These are phyloP conservation scores for Gopherus evgoodei DNA, from an alignment of 2,113 vertebrate genomes.

Conservation along the genomic window DNA sequence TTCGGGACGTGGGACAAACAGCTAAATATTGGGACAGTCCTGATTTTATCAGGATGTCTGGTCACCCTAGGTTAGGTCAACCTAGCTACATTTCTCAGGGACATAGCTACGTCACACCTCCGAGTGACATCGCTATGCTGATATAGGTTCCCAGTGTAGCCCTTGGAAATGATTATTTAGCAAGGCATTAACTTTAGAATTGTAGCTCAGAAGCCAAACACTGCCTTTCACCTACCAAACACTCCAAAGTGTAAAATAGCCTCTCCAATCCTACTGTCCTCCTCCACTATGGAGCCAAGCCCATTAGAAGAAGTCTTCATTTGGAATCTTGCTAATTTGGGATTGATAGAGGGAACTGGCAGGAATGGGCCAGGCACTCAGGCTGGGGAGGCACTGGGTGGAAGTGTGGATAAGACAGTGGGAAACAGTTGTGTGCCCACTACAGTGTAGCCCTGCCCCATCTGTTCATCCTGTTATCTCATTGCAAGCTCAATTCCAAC, in stretches of 20 bases:
- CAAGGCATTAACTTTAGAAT: slow-evolving; percentile 8
- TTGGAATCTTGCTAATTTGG: not conserved
- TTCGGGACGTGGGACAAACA: no score
- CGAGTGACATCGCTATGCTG: no score
- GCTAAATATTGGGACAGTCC: no score
- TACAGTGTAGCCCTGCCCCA: not conserved
- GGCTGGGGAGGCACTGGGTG: not conserved
- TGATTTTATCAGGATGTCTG: no score
- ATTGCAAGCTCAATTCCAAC: not conserved
- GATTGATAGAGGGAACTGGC: not conserved
- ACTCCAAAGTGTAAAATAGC: not conserved
- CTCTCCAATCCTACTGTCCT: not conserved
- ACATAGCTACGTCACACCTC: no score
- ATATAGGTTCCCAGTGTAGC: no score
- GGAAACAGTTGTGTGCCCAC: not conserved
- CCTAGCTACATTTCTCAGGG: no score
- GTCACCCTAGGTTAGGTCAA: no score
- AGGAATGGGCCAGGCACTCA: not conserved
- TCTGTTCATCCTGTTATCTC: not conserved
- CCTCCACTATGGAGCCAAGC: not conserved
- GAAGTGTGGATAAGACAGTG: not conserved
- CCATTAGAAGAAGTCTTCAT: not conserved
- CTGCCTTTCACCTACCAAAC: not conserved
- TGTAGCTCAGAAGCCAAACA: not conserved
- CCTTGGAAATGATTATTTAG: slow-evolving; percentile 11